Evolutionary conservation across 2,888 invertebrate species (phyloP), one percentile per base, ranked within the genome.

Genomic region (Pocota personata): DNA sequence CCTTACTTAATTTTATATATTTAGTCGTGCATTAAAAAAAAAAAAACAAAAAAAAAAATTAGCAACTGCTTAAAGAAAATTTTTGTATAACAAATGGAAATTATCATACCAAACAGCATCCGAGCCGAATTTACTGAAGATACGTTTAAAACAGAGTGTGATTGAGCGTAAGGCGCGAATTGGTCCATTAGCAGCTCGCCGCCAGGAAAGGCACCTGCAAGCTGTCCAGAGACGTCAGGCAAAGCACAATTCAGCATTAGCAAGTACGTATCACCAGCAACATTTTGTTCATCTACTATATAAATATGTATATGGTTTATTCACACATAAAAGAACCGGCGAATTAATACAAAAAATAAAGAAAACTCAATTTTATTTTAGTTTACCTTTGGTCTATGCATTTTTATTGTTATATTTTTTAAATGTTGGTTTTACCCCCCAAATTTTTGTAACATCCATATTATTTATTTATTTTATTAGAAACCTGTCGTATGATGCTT

Each of bases 41-140:
- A 14, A 32, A 32, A n/a, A 5, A 46, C 46, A 46, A n/a, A n/a
- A n/a, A n/a, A n/a, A n/a, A n/a, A 12, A 60, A 50, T 57, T 1
- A 73, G 21, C 57, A 35, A 55, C 55, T 66, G 55, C 24, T 19
- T 43, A 60, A 60, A 60, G 64, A 14, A 73, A 58, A 40, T 37
- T 60, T 62, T 82, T 86, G 46, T 86, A 76, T 83, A 87, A 78
- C 80, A 76, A 78, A 69, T 72, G 77, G 75, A 72, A 84, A 88
- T 79, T 76, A 80, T 88, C 88, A 87, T 88, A 89, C n/a, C 71
- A 88, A 87, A 91, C 95, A 97, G 98, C 98, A 92, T 98, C 98
- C 93, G 98, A 98, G 95, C 98, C 98, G 90, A 98, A 98, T 95
- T 95, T 98, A 94, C 95, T 97, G 94, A 97, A 97, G 95, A 96